These are phyloP conservation scores for Xiphophorus birchmanni DNA, from an alignment of 2,797 vertebrate species.

Conservation along the genomic window DNA sequence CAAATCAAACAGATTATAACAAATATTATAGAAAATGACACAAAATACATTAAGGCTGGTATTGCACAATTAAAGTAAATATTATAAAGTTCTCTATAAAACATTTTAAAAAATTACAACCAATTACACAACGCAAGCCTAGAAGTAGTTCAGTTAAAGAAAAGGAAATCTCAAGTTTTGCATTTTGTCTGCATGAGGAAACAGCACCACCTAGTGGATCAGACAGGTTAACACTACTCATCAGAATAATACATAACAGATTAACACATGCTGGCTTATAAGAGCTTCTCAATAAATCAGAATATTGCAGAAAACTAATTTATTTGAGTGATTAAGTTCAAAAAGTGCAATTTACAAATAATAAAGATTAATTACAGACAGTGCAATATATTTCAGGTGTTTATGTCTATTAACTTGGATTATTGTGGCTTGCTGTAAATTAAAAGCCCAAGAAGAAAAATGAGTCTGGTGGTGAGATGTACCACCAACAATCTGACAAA, in stretches of 20 bases:
- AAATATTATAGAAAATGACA: neutral
- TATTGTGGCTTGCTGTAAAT: neutral
- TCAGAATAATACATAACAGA: neutral
- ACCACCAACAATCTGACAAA: neutral
- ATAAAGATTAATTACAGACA: neutral
- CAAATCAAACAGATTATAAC: neutral
- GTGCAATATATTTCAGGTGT: neutral
- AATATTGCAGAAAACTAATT: neutral
- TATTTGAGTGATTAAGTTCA: neutral
- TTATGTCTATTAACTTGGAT: neutral
- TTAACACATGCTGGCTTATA: neutral
- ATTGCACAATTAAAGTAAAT: neutral
- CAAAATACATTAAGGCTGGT: neutral
- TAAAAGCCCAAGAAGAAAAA: neutral
- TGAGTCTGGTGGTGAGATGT: neutral
- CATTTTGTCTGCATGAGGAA: neutral
- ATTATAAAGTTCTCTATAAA: neutral
- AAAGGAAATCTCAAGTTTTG: neutral
- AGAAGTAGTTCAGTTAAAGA: neutral
- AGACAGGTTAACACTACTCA: neutral
- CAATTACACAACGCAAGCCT: neutral
- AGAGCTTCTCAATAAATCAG: neutral
- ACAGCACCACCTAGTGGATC: conserved; percentile 61
- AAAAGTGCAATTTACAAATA: neutral
- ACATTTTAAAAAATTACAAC: neutral